Evolutionary conservation across 2,888 invertebrate genomes (phyloP).

Genomic region (Cephus runcator): DNA sequence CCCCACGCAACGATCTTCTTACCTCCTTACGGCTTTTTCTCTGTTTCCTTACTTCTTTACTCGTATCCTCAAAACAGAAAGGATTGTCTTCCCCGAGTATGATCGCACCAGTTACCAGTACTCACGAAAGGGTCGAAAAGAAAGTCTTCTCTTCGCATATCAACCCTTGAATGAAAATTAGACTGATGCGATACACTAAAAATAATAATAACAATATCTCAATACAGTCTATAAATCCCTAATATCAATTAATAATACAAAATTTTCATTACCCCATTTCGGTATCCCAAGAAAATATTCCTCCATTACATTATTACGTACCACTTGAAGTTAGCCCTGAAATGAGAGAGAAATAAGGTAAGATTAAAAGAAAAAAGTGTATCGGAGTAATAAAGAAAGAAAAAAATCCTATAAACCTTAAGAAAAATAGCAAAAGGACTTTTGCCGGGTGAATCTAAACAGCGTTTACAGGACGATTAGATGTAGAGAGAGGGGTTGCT

Average conservation of each 20-base stretch:
- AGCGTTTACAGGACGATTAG: slow-evolving; percentile 46
- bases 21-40: not conserved
- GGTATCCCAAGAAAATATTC: not conserved
- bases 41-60: not conserved
- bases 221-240: not conserved
- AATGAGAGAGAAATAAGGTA: not conserved
- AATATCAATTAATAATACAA: not conserved
- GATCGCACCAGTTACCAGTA: not conserved
- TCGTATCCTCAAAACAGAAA: not conserved
- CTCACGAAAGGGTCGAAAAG: not conserved
- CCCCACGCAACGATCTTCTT: not conserved
- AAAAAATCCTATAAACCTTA: not conserved
- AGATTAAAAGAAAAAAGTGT: not conserved
- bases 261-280: not conserved
- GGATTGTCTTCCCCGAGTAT: not conserved
- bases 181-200: not conserved
- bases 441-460: slow-evolving; percentile 27
- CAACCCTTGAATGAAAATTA: not conserved
- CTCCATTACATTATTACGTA: not conserved
- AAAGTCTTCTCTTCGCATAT: not conserved
- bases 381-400: not conserved
- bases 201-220: not conserved
- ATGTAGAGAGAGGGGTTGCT: slow-evolving; percentile 26
- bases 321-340: not conserved
- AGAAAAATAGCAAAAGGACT: not conserved